Percentiles rank a stretch among this genome's conserved stretches.
These are phyloP conservation scores for Premnoplex brunnescens DNA, from an alignment of 2,797 vertebrate species.

Conservation along the genomic window DNA sequence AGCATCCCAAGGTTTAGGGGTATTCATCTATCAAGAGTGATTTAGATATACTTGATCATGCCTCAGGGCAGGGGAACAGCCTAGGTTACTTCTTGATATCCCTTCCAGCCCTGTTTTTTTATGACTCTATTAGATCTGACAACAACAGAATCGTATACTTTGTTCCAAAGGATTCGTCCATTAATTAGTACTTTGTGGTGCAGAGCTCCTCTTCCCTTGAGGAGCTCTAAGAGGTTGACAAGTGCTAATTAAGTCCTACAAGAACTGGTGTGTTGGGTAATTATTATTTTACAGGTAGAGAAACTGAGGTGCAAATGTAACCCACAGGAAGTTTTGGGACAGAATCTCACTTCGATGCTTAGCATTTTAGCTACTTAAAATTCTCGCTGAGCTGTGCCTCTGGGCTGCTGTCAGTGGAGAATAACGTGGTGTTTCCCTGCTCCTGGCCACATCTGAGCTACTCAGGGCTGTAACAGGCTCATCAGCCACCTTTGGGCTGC, in stretches of 20 bases:
- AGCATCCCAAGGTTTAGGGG: constrained; percentile 25
- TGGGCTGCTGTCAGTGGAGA: neutral
- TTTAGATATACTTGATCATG: constrained; percentile 58
- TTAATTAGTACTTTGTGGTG: constrained; percentile 69
- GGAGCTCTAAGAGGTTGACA: constrained; percentile 65
- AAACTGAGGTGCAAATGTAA: constrained; percentile 65
- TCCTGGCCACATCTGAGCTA: neutral
- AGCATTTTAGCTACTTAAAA: constrained; percentile 16
- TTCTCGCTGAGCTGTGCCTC: neutral
- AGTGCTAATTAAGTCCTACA: constrained; percentile 70
- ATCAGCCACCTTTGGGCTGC: neutral
- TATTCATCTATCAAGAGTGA: constrained; percentile 46
- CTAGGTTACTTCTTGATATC: constrained; percentile 44
- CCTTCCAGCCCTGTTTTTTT: constrained; percentile 51
- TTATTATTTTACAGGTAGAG: constrained; percentile 70
- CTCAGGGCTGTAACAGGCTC: neutral
- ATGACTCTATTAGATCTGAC: constrained; percentile 68
- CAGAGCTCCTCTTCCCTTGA: constrained; percentile 58
- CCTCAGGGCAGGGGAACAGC: constrained; percentile 49
- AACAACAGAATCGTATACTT: constrained; percentile 57
- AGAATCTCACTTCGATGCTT: neutral
- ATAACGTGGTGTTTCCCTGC: neutral
- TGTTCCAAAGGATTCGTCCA: constrained; percentile 59
- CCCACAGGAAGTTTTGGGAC: constrained; percentile 65
- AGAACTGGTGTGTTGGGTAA: constrained; percentile 58